Evolutionary conservation across 1,140 invertebrate genomes (phyloP), one percentile per base, ranked within the genome.

Genomic region (Melipona quadrifasciata): DNA sequence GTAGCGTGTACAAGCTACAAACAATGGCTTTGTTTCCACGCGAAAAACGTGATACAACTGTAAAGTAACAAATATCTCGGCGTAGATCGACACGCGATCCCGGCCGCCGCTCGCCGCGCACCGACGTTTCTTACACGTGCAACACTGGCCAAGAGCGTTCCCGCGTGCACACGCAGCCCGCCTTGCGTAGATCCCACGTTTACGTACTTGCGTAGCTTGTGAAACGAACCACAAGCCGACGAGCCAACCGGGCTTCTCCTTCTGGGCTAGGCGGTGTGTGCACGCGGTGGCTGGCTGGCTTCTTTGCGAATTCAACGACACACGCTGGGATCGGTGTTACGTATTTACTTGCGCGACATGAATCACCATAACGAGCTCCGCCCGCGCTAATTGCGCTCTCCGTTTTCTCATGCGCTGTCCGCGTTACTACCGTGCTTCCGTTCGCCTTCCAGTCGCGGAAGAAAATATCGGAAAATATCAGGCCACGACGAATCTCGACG

Each of bases 1-100:
- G 87, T 89, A 85, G 82, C 86, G 89, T 91, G 91, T 91, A 91
- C 80, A 80, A 81, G 87, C 83, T 85, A 91, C 90, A 92, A 93
- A 94, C 93, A 93, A 94, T 93, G 91, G 92, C 91, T 93, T 93
- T 93, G 91, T 93, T 93, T 93, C 90, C 91, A 86, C 89, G 88
- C 90, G 92, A 91, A 92, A 91, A 92, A 91, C 91, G 90, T 90
- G 92, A 93, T 93, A 93, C 91, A 91, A 91, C 93, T 93, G 90
- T 90, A 93, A 94, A 93, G 92, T 89, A 94, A 94, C 92, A 94
- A 94, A 94, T 94, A 95, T 95, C 93, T 94, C 85, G 84, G 81
- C 85, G 88, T 80, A 76, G 92, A 94, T 95, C 93, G 91, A 94
- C 94, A 95, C 94, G 93, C 94, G 92, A 94, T 90, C 87, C 39